phyloP scores from a whole-genome alignment of 2,888 invertebrate genomes.

The Acronicta psi region DNA sequence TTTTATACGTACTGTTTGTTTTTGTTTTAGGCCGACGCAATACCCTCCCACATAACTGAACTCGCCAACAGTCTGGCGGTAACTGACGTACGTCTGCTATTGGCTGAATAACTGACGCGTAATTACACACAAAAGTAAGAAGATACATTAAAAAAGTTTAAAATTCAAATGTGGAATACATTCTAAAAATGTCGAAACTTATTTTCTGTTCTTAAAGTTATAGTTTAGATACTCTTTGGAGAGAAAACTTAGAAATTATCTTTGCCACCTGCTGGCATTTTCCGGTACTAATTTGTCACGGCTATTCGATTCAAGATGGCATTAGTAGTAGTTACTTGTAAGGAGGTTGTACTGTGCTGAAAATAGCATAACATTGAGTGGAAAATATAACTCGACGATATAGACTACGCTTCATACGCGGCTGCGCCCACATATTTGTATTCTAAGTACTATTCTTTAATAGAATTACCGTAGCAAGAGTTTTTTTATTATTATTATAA shows the following conservation, averaged over 20 bases:
- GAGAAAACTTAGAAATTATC: not conserved
- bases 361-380: not conserved
- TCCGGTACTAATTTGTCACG: constrained; percentile 27
- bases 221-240: not conserved
- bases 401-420: constrained; percentile 8
- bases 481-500: constrained; percentile 11
- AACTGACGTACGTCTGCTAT: constrained; percentile 70
- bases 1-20: constrained; percentile 61
- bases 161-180: not conserved
- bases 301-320: constrained; percentile 56
- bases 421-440: constrained; percentile 19
- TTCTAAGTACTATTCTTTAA: not conserved
- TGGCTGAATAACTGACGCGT: constrained; percentile 50
- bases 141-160: not conserved
- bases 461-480: constrained; percentile 4
- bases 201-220: not conserved
- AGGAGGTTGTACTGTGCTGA: constrained; percentile 2
- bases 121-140: constrained; percentile 16
- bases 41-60: constrained; percentile 55
- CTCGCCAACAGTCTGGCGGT: constrained; percentile 75
- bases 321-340: constrained; percentile 2
- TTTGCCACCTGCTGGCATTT: constrained; percentile 14
- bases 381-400: constrained; percentile 17
- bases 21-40: constrained; percentile 61
- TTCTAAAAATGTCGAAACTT: not conserved